Conservation (phyloP, 2,888 invertebrate genomes). For the Masnerella sp. region DNA sequence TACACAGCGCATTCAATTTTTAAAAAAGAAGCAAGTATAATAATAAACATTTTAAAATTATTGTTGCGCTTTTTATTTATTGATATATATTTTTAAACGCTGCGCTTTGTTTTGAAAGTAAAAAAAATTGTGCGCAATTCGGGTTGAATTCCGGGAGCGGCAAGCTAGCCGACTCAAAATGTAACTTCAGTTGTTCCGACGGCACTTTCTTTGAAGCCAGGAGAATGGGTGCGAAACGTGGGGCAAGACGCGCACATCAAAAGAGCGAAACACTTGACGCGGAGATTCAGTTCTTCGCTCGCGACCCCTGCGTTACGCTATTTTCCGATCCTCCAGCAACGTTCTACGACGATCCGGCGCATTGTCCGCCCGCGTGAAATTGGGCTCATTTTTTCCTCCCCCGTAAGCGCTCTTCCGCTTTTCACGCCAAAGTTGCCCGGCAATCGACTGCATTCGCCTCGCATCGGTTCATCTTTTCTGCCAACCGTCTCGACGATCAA, state of each 20-base stretch:
- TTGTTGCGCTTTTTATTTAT: too few relatives aligned
- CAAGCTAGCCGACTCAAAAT: conserved; percentile 46
- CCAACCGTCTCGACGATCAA: conserved; percentile 35
- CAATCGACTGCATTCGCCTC: conserved; percentile 42
- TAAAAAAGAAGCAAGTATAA: too few relatives aligned
- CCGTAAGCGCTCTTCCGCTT: conserved; percentile 59
- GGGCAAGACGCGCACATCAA: conserved; percentile 73
- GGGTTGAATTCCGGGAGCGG: conserved; percentile 24
- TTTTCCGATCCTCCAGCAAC: conserved; percentile 47
- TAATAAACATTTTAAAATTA: too few relatives aligned
- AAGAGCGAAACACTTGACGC: conserved; percentile 76
- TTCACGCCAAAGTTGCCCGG: conserved; percentile 18
- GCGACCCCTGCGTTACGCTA: conserved; percentile 47
- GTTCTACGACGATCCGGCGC: conserved; percentile 70
- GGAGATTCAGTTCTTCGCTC: conserved; percentile 69
- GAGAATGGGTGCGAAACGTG: conserved; percentile 68
- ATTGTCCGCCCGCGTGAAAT: conserved; percentile 75
- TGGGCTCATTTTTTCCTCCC: conserved; percentile 68
- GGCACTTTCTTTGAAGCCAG: conserved; percentile 73
- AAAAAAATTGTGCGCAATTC: conserved; percentile 38
- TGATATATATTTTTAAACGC: too few relatives aligned
- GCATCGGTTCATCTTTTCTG: conserved; percentile 53
- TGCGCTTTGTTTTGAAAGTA: too few relatives aligned
- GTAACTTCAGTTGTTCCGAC: conserved; percentile 35
- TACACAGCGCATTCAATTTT: too few relatives aligned